Percentiles rank a stretch among this genome's conserved stretches.
These are phyloP conservation scores for Moxostoma hubbsi DNA, from an alignment of 2,797 vertebrate genomes.

Conservation along the genomic window DNA sequence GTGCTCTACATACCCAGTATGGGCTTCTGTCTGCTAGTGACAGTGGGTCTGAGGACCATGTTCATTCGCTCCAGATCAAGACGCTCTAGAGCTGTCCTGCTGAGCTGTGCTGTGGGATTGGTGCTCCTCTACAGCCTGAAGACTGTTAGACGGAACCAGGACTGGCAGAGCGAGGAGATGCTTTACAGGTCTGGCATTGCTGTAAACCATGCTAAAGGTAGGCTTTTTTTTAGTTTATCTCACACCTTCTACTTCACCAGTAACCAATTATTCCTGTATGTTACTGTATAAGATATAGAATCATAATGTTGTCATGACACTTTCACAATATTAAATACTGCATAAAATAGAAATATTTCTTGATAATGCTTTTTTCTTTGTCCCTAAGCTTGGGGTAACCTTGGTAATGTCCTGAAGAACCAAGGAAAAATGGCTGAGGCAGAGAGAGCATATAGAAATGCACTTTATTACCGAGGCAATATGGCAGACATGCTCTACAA, in stretches of 20 bases:
- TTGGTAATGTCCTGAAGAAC: constrained; percentile 99
- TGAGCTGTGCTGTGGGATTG: constrained; percentile 85
- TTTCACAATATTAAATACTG: background rate
- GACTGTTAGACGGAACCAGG: constrained; percentile 91
- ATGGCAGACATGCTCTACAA: constrained; percentile 99
- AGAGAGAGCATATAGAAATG: constrained; percentile 95
- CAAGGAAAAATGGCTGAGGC: constrained; percentile 95
- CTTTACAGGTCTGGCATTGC: constrained; percentile 98
- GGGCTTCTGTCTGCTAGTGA: constrained; percentile 97
- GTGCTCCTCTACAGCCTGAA: constrained; percentile 90
- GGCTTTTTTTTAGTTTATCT: background rate
- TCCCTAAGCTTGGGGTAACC: constrained; percentile 96
- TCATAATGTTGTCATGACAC: background rate
- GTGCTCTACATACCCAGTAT: constrained; percentile 99
- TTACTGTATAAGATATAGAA: background rate
- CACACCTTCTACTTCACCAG: no score
- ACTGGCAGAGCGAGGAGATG: constrained; percentile 99
- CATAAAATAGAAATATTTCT: background rate
- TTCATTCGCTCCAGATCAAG: constrained; percentile 82
- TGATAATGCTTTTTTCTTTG: constrained; percentile 8
- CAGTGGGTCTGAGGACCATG: constrained; percentile 87
- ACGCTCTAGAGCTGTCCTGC: constrained; percentile 83
- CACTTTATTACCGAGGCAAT: constrained; percentile 97
- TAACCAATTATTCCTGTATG: no score
- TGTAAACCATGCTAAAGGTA: constrained; percentile 99